Conservation (phyloP, 2,797 vertebrate species). For the Scarus forsteni region DNA sequence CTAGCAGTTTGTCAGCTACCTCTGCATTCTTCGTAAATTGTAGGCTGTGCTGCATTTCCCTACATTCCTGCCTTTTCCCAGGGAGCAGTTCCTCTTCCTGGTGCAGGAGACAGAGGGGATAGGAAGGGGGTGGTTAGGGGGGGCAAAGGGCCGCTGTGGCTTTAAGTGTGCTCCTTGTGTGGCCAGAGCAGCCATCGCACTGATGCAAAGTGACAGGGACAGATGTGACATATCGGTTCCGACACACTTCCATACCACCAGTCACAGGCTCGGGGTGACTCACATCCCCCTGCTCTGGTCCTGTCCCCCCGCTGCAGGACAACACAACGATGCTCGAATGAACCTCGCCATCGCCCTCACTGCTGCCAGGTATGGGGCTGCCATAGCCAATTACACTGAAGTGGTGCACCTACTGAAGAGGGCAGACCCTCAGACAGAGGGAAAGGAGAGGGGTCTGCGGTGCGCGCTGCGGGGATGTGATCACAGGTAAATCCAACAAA, state of each 20-base stretch:
- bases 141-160: constrained; percentile 82
- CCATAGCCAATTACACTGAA: constrained; percentile 95
- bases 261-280: constrained; percentile 94
- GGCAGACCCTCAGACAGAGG: constrained; percentile 80
- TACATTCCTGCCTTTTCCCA: constrained; percentile 51
- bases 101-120: constrained; percentile 20
- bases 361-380: constrained; percentile 96
- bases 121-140: constrained; percentile 26
- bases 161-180: constrained; percentile 83
- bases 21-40: constrained; percentile 37
- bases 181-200: constrained; percentile 82
- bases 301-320: constrained; percentile 91
- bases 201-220: constrained; percentile 94
- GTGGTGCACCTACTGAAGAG: constrained; percentile 90
- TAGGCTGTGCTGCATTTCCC: constrained; percentile 42
- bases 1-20: constrained; percentile 34
- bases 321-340: constrained; percentile 93
- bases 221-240: constrained; percentile 95
- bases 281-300: constrained; percentile 87
- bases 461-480: constrained; percentile 85
- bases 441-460: constrained; percentile 78
- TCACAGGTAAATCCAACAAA: constrained; percentile 87
- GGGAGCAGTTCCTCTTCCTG: constrained; percentile 54
- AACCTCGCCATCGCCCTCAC: constrained; percentile 94
- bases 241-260: constrained; percentile 94